Conservation (phyloP, 2,797 vertebrate species). For the Acanthurus tractus region DNA sequence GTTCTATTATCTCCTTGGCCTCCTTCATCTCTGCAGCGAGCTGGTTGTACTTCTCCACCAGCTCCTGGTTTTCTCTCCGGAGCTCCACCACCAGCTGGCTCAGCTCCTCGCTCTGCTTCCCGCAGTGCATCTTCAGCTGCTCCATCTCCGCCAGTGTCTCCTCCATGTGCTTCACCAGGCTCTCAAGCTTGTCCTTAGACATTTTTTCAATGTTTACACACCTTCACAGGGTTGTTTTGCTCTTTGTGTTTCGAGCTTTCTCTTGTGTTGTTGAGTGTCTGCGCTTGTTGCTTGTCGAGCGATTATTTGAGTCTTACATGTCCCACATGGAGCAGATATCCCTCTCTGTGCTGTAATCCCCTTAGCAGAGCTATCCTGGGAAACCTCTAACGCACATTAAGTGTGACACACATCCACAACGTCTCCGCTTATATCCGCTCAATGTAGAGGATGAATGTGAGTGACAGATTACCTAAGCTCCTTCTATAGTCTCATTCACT, state of each 20-base stretch:
- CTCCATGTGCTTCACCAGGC: constrained; percentile 91
- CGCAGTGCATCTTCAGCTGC: constrained; percentile 90
- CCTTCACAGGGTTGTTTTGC: background rate
- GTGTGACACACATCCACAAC: constrained; percentile 28
- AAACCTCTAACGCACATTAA: constrained; percentile 48
- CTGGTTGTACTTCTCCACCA: constrained; percentile 88
- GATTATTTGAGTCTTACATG: constrained; percentile 52
- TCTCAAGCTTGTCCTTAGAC: constrained; percentile 91
- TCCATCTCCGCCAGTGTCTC: constrained; percentile 90
- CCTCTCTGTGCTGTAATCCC: constrained; percentile 73
- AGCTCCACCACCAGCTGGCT: constrained; percentile 89
- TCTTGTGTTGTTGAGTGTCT: constrained; percentile 1
- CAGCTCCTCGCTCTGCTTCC: constrained; percentile 89
- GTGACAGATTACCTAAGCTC: constrained; percentile 43
- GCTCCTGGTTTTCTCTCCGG: constrained; percentile 88
- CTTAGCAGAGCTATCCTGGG: constrained; percentile 83
- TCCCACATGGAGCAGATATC: constrained; percentile 58
- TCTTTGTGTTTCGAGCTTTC: background rate
- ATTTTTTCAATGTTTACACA: constrained; percentile 62
- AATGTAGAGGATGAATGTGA: constrained; percentile 37
- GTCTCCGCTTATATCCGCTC: constrained; percentile 34
- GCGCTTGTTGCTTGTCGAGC: constrained; percentile 9
- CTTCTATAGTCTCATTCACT: constrained; percentile 13
- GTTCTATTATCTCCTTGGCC: constrained; percentile 87
- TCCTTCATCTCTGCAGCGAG: constrained; percentile 87